These are phyloP conservation scores for Montipora efflorescens DNA, from an alignment of 64 coral and sea anemone species.

Conservation along the genomic window DNA sequence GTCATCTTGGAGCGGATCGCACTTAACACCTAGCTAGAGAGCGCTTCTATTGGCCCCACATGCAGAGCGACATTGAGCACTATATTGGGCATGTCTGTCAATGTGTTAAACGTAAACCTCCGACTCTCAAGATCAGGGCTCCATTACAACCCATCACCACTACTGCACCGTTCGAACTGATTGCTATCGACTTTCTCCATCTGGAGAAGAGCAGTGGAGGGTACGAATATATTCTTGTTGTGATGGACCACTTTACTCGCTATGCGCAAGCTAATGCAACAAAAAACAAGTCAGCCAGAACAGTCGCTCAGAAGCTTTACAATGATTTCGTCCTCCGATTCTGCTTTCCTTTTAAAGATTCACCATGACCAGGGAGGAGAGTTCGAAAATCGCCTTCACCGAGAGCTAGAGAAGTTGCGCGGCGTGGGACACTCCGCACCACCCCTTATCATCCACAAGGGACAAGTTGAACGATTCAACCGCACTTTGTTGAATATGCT, in stretches of 20 bases:
- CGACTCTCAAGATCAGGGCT: background rate
- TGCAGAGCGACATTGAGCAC: background rate
- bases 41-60: conserved; percentile 25
- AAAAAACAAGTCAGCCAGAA: conserved; percentile 32
- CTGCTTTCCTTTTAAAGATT: conserved; percentile 13
- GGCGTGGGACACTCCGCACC: conserved; percentile 27
- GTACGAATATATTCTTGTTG: background rate
- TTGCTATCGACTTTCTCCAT: conserved; percentile 33
- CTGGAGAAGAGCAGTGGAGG: conserved; percentile 5
- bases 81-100: no score
- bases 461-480: background rate
- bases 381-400: background rate
- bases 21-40: conserved; percentile 2
- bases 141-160: conserved; percentile 17
- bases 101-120: background rate
- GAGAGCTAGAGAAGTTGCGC: conserved; percentile 6
- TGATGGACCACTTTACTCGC: no score
- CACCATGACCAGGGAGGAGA: background rate
- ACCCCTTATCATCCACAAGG: conserved; percentile 14
- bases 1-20: conserved; percentile 5
- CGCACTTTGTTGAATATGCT: conserved; percentile 18
- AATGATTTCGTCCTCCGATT: conserved; percentile 29
- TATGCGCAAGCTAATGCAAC: background rate
- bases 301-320: conserved; percentile 35
- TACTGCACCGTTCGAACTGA: conserved; percentile 18